Evolutionary conservation across 2,797 vertebrate genomes (phyloP).

Genomic region (Hydrophis major): DNA sequence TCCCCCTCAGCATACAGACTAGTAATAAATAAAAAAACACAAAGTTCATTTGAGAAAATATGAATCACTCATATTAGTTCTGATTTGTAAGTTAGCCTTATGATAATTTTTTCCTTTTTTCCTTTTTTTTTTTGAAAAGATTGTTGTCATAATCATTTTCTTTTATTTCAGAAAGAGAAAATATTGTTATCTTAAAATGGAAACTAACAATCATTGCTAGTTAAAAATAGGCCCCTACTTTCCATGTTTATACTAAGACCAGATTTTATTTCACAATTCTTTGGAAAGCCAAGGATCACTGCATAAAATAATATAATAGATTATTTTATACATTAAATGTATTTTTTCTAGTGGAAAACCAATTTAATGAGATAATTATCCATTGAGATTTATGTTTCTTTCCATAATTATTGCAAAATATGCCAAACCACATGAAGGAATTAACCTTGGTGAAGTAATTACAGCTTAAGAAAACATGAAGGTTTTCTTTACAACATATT

Average conservation of each 20-base stretch:
- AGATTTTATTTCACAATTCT: not conserved
- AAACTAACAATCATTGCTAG: slow-evolving; percentile 1
- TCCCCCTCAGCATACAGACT: not conserved
- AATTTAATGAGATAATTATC: slow-evolving; percentile 20
- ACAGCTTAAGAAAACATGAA: slow-evolving; percentile 16
- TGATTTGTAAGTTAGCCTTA: not conserved
- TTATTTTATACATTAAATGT: slow-evolving; percentile 4
- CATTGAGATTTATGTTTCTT: slow-evolving; percentile 16
- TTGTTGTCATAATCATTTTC: slow-evolving; percentile 21
- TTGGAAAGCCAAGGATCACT: slow-evolving; percentile 5
- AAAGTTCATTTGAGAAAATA: not conserved
- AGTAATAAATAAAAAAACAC: not conserved
- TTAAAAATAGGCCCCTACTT: not conserved
- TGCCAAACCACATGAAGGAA: rapidly evolving
- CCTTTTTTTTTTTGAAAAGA: not conserved
- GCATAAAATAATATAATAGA: not conserved
- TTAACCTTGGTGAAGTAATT: slow-evolving; percentile 15
- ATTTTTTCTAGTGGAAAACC: not conserved
- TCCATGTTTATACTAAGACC: not conserved
- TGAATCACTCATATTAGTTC: not conserved
- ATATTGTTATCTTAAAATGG: slow-evolving; percentile 10
- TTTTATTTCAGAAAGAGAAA: slow-evolving; percentile 26
- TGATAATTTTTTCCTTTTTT: not conserved
- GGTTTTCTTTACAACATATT: not conserved
- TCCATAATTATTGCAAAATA: slow-evolving; percentile 40